Evolutionary conservation across 2,113 vertebrate genomes (phyloP).

Genomic region (Anoplopoma fimbria): DNA sequence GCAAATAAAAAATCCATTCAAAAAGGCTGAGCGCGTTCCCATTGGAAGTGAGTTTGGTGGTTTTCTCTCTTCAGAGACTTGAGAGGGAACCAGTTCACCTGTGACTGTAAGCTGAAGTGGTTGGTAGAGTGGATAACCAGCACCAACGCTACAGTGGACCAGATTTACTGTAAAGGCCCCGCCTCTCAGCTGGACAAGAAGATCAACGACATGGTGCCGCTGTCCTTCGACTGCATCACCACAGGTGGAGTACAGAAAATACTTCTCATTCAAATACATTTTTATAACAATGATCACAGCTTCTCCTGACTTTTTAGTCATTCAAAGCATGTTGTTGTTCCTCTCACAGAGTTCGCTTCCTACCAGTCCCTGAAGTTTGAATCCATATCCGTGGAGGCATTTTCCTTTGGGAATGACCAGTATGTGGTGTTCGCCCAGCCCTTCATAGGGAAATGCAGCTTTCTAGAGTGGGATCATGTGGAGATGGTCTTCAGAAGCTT

Average conservation of each 20-base stretch:
- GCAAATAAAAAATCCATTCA: slow-evolving; percentile 8
- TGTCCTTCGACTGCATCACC: slow-evolving; percentile 97
- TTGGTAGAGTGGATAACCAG: slow-evolving; percentile 95
- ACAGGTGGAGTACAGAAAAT: slow-evolving; percentile 86
- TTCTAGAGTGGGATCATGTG: slow-evolving; percentile 99
- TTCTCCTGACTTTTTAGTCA: background rate
- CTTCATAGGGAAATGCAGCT: slow-evolving; percentile 96
- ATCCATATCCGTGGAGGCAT: slow-evolving; percentile 95
- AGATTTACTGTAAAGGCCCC: slow-evolving; percentile 94
- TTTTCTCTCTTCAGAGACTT: slow-evolving; percentile 87
- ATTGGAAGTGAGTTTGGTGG: slow-evolving; percentile 9
- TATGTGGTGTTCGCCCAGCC: slow-evolving; percentile 97
- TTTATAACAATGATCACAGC: background rate
- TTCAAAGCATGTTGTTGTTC: slow-evolving; percentile 8
- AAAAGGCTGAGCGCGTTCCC: background rate
- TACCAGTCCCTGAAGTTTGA: slow-evolving; percentile 96
- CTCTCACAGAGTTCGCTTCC: slow-evolving; percentile 91
- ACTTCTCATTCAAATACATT: background rate
- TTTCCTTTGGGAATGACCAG: slow-evolving; percentile 92
- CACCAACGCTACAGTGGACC: slow-evolving; percentile 98
- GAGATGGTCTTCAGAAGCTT: slow-evolving; percentile 98
- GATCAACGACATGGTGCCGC: slow-evolving; percentile 91
- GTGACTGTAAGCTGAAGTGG: slow-evolving; percentile 99
- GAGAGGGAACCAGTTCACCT: slow-evolving; percentile 94
- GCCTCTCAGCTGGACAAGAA: slow-evolving; percentile 90